A percentile compares a stretch with the other conserved stretches of the same genome.
phyloP scores from a whole-genome alignment of 2,797 vertebrate genomes.

The Sebastes vulpes region DNA sequence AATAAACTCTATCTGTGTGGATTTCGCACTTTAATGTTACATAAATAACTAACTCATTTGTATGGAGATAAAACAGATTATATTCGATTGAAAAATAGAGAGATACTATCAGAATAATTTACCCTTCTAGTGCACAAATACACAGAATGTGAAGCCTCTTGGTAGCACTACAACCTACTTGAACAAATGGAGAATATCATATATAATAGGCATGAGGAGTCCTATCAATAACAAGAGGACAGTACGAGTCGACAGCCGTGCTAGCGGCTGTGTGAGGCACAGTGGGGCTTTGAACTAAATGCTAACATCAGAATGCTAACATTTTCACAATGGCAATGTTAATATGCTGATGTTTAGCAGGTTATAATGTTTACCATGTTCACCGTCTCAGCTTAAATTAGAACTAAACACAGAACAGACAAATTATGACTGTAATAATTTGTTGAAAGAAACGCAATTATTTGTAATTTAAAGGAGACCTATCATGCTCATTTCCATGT shows the following conservation, averaged over 20 bases:
- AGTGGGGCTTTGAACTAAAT: not conserved
- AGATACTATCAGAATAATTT: not conserved
- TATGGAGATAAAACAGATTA: not conserved
- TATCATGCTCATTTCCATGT: not conserved
- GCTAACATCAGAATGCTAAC: not conserved
- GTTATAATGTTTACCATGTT: not conserved
- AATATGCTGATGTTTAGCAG: not conserved
- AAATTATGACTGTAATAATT: too few species aligned
- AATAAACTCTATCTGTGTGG: not conserved
- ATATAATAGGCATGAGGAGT: not conserved
- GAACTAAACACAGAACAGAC: too few species aligned
- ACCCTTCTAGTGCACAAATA: not conserved
- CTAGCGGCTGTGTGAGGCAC: not conserved
- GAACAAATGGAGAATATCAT: not conserved
- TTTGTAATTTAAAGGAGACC: not conserved
- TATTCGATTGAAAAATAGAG: not conserved
- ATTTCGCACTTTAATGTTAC: not conserved
- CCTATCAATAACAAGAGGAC: not conserved
- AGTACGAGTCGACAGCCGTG: not conserved
- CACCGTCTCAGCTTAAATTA: too few species aligned
- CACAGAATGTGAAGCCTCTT: not conserved
- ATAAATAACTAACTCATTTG: not conserved
- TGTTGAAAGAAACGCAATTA: too few species aligned
- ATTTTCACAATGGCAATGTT: too few species aligned
- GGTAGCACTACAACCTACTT: not conserved